Evolutionary conservation across 2,113 vertebrate genomes (phyloP).

Genomic region (Tyto alba): DNA sequence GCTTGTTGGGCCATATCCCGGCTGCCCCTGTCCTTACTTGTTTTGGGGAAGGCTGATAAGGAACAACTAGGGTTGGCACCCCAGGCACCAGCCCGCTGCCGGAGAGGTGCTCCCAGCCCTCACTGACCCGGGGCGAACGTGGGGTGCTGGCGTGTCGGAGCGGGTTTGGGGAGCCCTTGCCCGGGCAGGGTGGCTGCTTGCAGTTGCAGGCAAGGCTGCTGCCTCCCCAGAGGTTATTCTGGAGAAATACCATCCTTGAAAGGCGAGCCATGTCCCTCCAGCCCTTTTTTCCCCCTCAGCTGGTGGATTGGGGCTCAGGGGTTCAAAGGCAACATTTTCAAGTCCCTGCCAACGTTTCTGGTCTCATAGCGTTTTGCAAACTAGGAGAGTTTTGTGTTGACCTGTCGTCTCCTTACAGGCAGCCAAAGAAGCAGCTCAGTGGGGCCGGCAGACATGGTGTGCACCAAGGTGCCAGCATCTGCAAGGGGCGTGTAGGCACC

Average conservation of each 20-base stretch:
- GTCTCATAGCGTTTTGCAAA: background rate
- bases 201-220: background rate
- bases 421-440: background rate
- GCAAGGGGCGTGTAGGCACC: background rate
- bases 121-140: accelerated
- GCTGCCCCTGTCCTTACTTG: slow-evolving; percentile 36
- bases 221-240: background rate
- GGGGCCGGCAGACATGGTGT: accelerated
- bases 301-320: background rate
- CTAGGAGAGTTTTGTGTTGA: background rate
- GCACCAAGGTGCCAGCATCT: background rate
- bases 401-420: background rate
- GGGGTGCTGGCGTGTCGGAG: background rate
- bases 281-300: background rate
- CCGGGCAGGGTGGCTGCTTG: slow-evolving; percentile 27
- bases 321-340: background rate
- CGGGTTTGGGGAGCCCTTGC: background rate
- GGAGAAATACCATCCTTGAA: background rate
- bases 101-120: background rate
- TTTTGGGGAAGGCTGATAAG: slow-evolving; percentile 30
- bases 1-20: slow-evolving; percentile 5
- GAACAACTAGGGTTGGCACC: background rate
- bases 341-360: accelerated
- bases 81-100: background rate
- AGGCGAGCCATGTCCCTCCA: background rate